A percentile compares a stretch with the other conserved stretches of the same genome.
phyloP scores from a whole-genome alignment of 1,140 invertebrate species.

The Ladona fulva region DNA sequence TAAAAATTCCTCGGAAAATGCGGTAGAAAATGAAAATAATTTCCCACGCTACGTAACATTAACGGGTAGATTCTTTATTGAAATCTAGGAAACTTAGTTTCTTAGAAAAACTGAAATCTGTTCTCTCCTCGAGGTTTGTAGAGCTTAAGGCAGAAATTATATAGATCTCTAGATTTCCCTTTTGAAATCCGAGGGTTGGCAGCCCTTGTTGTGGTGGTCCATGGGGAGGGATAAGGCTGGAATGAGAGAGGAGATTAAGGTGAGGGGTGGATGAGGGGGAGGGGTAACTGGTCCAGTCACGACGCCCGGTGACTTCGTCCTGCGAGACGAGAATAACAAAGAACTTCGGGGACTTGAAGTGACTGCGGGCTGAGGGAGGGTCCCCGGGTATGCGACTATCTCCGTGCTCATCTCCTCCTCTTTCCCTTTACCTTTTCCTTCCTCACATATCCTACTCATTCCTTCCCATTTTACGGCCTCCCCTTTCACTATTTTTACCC shows the following conservation, averaged over 20 bases:
- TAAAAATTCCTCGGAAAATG: no score
- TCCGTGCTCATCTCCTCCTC: background rate
- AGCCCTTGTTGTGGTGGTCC: no score
- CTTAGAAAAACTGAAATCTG: no score
- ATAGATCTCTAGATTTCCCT: no score
- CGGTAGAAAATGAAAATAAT: no score
- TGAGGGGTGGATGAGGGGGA: background rate
- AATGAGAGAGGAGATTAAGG: background rate
- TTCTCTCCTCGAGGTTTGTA: no score
- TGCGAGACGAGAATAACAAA: slow-evolving; percentile 1
- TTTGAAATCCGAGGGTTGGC: no score
- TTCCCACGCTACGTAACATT: no score
- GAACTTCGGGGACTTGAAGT: background rate
- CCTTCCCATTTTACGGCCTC: background rate
- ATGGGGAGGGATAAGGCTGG: no score
- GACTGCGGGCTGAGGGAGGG: background rate
- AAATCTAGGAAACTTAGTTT: no score
- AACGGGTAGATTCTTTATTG: no score
- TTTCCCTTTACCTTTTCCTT: background rate
- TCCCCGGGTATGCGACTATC: background rate
- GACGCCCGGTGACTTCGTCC: background rate
- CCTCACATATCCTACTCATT: background rate
- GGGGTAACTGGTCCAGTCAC: background rate
- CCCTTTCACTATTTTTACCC: background rate
- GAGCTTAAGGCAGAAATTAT: no score